phyloP scores from a whole-genome alignment of 2,113 vertebrate genomes.

The Grantiella picta region DNA sequence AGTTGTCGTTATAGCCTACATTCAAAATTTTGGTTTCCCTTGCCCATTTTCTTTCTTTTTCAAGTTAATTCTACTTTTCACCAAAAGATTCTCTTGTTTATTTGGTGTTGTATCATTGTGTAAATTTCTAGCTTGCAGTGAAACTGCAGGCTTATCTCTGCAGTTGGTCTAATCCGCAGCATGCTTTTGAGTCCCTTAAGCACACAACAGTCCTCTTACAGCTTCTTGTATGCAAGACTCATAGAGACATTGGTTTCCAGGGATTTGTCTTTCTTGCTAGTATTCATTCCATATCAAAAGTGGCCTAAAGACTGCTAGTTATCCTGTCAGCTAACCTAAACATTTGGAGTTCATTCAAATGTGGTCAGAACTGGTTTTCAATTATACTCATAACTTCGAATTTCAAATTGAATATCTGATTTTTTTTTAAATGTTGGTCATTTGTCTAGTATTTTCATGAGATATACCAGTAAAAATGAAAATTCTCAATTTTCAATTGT shows the following conservation, averaged over 20 bases:
- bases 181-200: not conserved
- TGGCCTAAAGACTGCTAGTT: not conserved
- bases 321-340: not conserved
- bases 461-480: not conserved
- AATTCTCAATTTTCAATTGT: not conserved
- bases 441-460: not conserved
- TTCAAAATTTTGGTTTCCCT: not conserved
- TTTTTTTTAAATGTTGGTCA: not conserved
- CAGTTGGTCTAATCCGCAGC: not conserved
- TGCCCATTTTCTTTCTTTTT: not conserved
- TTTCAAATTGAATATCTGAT: not conserved
- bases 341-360: not conserved
- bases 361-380: not conserved
- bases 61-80: not conserved
- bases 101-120: not conserved
- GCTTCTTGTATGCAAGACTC: not conserved
- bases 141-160: not conserved
- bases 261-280: not conserved
- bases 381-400: not conserved
- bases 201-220: not conserved
- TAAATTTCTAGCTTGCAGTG: not conserved
- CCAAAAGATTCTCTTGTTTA: not conserved
- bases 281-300: not conserved
- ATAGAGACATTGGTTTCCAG: not conserved
- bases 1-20: not conserved